Evolutionary conservation across 1,140 invertebrate species (phyloP).

Genomic region (Cherax quadricarinatus): DNA sequence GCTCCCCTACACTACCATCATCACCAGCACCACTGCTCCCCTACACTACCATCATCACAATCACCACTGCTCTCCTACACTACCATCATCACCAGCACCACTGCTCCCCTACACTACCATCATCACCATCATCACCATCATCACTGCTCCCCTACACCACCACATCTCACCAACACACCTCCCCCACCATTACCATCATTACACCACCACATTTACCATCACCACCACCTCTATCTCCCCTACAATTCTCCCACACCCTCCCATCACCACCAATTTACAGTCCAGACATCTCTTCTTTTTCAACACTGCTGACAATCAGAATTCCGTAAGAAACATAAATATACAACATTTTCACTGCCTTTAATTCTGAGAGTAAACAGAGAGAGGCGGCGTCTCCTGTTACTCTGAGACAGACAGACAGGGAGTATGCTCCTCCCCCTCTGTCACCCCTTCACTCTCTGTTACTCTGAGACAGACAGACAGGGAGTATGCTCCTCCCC

Average conservation of each 20-base stretch:
- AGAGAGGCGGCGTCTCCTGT: too few species aligned
- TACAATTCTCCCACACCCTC: not conserved
- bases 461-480: not conserved
- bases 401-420: too few species aligned
- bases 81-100: not conserved
- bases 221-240: not conserved
- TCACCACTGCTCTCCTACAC: not conserved
- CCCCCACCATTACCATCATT: not conserved
- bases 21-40: not conserved
- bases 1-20: not conserved
- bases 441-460: not conserved
- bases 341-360: conserved; percentile 1
- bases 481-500: not conserved
- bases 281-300: not conserved
- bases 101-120: too few species aligned
- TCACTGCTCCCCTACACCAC: too few species aligned
- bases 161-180: too few species aligned
- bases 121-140: too few species aligned
- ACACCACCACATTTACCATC: not conserved
- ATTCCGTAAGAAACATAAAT: conserved; percentile 19
- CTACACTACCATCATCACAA: not conserved
- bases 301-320: not conserved
- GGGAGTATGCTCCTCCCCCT: not conserved
- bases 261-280: not conserved
- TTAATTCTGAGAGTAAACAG: not conserved